Evolutionary conservation across 2,888 invertebrate genomes (phyloP).

Genomic region (Leptinotarsa haldemani): DNA sequence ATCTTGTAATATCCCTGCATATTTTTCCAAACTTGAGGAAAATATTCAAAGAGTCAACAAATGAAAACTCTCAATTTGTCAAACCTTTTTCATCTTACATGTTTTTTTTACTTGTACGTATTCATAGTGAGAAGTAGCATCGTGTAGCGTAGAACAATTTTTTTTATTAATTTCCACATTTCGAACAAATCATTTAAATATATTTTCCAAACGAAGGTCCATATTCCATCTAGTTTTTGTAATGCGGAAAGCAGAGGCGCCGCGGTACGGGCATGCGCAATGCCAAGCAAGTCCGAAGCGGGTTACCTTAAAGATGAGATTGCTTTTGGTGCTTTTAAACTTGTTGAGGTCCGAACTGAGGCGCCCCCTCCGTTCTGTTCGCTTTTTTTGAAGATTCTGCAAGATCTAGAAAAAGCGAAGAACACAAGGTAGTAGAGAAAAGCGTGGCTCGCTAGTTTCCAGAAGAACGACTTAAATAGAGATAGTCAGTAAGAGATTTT

Average conservation of each 20-base stretch:
- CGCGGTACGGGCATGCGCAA: slow-evolving; percentile 64
- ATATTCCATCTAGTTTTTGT: slow-evolving; percentile 30
- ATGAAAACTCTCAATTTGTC: no score
- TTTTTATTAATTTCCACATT: no score
- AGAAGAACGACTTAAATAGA: slow-evolving; percentile 62
- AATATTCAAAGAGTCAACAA: no score
- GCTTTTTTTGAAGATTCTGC: slow-evolving; percentile 99
- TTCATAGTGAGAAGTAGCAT: no score
- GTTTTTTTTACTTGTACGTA: no score
- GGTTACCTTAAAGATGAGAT: slow-evolving; percentile 98
- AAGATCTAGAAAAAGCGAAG: slow-evolving; percentile 97
- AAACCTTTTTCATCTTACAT: no score
- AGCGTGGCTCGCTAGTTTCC: slow-evolving; percentile 64
- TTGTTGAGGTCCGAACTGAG: slow-evolving; percentile 95
- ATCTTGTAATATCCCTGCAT: no score
- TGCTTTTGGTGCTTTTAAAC: slow-evolving; percentile 94
- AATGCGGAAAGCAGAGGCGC: slow-evolving; percentile 65
- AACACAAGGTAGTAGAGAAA: slow-evolving; percentile 86
- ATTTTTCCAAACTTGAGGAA: no score
- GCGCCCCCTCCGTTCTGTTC: slow-evolving; percentile 96
- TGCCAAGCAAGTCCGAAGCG: slow-evolving; percentile 68
- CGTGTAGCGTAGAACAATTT: no score
- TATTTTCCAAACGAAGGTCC: slow-evolving; percentile 3
- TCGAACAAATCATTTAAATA: no score
- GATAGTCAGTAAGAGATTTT: slow-evolving; percentile 35